Conservation (phyloP, 2,888 invertebrate species). For the Ectemnius continuus region DNA sequence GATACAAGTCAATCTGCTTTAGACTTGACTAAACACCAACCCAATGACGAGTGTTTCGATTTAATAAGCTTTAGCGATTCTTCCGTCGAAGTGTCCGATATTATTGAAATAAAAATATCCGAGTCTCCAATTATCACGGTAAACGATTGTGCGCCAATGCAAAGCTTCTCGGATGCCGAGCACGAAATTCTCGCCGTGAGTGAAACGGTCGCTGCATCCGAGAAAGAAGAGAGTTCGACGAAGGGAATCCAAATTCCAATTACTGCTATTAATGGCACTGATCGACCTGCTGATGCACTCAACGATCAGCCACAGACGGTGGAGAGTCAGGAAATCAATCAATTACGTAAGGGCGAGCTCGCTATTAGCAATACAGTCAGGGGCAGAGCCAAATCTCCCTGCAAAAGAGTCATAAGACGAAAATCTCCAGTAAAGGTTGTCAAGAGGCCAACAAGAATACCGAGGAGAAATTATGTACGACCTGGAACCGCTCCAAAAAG, state of each 20-base stretch:
- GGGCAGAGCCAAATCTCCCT: conserved; percentile 70
- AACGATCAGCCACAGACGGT: neutral
- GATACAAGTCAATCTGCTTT: neutral
- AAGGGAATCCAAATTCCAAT: neutral
- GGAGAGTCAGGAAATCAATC: neutral
- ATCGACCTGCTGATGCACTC: neutral
- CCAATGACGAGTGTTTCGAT: neutral
- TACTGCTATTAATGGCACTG: no score
- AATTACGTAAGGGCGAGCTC: neutral
- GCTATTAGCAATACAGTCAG: conserved; percentile 28
- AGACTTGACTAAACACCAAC: neutral
- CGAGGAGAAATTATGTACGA: conserved; percentile 44
- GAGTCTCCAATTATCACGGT: conserved; percentile 65
- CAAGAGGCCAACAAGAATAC: conserved; percentile 53
- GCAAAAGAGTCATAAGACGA: conserved; percentile 67
- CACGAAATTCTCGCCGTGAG: neutral
- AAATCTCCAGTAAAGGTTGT: conserved; percentile 67
- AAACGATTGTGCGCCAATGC: conserved; percentile 66
- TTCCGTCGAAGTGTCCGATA: conserved; percentile 49
- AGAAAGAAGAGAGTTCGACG: neutral
- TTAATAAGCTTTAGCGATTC: neutral
- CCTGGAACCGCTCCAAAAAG: conserved; percentile 48
- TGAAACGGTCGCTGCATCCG: neutral
- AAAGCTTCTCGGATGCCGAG: conserved; percentile 19
- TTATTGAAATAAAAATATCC: conserved; percentile 67